Conservation (phyloP, 2,797 vertebrate species). For the Ceryle rudis region DNA sequence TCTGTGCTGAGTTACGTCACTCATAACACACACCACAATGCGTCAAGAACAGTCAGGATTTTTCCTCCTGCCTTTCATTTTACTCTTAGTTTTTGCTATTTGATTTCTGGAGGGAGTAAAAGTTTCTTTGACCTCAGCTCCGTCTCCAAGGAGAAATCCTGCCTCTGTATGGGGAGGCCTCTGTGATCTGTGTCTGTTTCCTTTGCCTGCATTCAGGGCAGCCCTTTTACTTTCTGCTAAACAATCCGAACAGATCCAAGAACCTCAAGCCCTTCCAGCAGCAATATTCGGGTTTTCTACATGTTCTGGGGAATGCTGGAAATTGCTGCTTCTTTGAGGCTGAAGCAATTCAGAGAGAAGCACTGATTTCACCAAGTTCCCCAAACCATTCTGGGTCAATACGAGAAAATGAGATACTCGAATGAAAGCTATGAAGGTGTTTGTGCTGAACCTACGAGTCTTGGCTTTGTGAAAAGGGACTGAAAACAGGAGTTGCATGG, state of each 20-base stretch:
- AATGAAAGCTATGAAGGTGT: not conserved
- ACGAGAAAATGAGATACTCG: not conserved
- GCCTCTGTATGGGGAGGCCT: not conserved
- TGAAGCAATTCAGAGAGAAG: not conserved
- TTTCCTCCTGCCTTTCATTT: not conserved
- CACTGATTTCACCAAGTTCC: not conserved
- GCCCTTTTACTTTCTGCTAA: not conserved
- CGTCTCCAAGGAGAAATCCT: not conserved
- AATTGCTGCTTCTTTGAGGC: not conserved
- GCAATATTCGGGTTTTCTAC: not conserved
- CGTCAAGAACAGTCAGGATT: not conserved
- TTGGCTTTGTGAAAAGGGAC: not conserved
- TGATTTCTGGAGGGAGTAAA: not conserved
- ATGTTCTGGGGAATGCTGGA: not conserved
- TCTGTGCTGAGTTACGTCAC: fast-evolving
- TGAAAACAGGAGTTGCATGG: not conserved
- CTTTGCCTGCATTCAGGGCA: not conserved
- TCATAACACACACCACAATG: not conserved
- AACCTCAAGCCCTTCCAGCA: not conserved
- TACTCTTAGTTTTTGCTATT: not conserved
- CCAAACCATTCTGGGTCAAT: not conserved
- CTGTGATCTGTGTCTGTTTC: not conserved
- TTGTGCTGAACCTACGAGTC: not conserved
- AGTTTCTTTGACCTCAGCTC: not conserved
- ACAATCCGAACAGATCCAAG: not conserved